Conservation (phyloP, 2,888 invertebrate genomes). For the Magallana nippona region DNA sequence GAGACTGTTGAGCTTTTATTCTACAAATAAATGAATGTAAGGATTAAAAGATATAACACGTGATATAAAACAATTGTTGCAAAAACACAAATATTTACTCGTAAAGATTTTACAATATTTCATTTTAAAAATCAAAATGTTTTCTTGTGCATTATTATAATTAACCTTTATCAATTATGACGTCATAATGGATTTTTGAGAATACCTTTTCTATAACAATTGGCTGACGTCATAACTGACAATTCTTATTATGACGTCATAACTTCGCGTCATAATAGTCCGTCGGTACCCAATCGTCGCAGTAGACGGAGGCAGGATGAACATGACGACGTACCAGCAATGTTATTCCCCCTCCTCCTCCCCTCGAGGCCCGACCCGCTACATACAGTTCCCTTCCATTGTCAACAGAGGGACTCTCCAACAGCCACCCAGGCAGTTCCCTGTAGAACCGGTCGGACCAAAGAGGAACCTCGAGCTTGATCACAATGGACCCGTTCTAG, state of each 20-base stretch:
- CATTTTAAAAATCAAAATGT: too few relatives aligned
- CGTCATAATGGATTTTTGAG: too few relatives aligned
- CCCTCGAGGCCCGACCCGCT: slow-evolving; percentile 50
- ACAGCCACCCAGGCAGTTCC: slow-evolving; percentile 41
- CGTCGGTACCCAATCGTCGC: background rate
- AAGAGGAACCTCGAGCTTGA: slow-evolving; percentile 11
- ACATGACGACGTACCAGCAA: slow-evolving; percentile 56
- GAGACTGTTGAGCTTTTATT: too few relatives aligned
- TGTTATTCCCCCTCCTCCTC: slow-evolving; percentile 48
- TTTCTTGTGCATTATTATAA: too few relatives aligned
- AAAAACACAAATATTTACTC: too few relatives aligned
- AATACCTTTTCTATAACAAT: background rate
- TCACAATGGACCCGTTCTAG: slow-evolving; percentile 38
- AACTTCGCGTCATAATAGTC: background rate
- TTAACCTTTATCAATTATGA: too few relatives aligned
- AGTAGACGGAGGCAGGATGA: slow-evolving; percentile 13
- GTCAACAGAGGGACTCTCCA: slow-evolving; percentile 41
- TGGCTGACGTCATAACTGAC: background rate
- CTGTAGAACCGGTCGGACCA: slow-evolving; percentile 45
- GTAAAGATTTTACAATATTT: too few relatives aligned
- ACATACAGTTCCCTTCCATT: slow-evolving; percentile 52
- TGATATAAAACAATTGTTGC: too few relatives aligned
- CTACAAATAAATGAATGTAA: too few relatives aligned
- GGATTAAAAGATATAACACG: too few relatives aligned
- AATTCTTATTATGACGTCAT: slow-evolving; percentile 3